These are phyloP conservation scores for Origma solitaria DNA, from an alignment of 2,113 vertebrate genomes.

Conservation along the genomic window DNA sequence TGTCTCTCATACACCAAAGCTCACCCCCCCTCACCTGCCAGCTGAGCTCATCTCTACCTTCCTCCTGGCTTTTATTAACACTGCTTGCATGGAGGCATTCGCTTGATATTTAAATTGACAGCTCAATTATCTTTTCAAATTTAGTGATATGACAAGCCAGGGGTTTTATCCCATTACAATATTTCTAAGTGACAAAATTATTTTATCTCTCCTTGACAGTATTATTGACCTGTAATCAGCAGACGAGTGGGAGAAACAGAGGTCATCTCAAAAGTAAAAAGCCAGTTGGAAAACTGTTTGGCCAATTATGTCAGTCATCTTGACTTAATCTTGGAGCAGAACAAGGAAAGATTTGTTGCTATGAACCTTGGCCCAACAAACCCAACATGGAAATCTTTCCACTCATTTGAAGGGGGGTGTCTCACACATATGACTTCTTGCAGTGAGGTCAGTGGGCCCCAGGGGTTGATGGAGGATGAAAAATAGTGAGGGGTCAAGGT, in stretches of 20 bases:
- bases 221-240: slow-evolving; percentile 60
- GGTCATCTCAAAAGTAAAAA: slow-evolving; percentile 55
- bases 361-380: slow-evolving; percentile 45
- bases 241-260: slow-evolving; percentile 37
- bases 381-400: slow-evolving; percentile 21
- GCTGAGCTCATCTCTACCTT: slow-evolving; percentile 5
- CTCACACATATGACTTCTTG: not conserved
- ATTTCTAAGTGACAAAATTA: slow-evolving; percentile 65
- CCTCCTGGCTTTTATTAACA: slow-evolving; percentile 16
- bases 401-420: not conserved
- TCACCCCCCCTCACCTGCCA: not conserved
- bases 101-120: slow-evolving; percentile 61
- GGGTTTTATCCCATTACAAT: slow-evolving; percentile 52
- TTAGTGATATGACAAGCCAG: slow-evolving; percentile 46
- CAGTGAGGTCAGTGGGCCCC: slow-evolving; percentile 49
- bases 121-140: slow-evolving; percentile 64
- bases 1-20: not conserved
- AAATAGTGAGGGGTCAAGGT: slow-evolving; percentile 53
- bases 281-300: slow-evolving; percentile 55
- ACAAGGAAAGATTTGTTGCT: slow-evolving; percentile 52
- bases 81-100: not conserved
- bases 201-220: slow-evolving; percentile 54
- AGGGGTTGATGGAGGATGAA: slow-evolving; percentile 46
- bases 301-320: slow-evolving; percentile 60
- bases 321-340: slow-evolving; percentile 46